Evolutionary conservation across 1,140 invertebrate genomes (phyloP), one percentile per base, ranked within the genome.

Genomic region (Phortica variegata): DNA sequence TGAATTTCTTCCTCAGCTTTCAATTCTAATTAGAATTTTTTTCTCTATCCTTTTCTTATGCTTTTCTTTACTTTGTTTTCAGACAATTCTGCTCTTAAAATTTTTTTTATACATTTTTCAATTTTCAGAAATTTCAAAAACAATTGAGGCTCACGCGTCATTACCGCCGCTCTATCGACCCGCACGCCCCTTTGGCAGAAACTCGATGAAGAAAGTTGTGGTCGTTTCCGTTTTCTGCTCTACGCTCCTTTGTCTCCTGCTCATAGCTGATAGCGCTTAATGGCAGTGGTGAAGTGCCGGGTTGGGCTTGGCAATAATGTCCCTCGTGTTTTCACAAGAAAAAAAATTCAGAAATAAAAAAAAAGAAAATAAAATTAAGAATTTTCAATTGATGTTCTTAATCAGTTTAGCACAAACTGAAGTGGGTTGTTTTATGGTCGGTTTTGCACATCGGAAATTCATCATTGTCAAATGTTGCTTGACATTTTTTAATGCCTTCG

Each of bases 391-490:
- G 62, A 68, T 66, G 63, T 68, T 57, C 65, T 60, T 68, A 68
- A 68, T 68, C 63, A 68, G 63, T 68, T 68, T 68, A 68, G 65
- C 61, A 53, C 66, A 44, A 56, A 52, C 20, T 23, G 20, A 18
- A 2, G 46, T 42, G 63, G 63, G 50, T 66, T 58, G 54, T 45
- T n/a, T n/a, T n/a, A n/a, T n/a, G n/a, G n/a, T n/a, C n/a, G n/a
- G n/a, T n/a, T n/a, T n/a, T 66, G 15, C 51, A 47, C 53, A 42
- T 31, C 17, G 61, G 39, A 62, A 52, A 66, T 66, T 66, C 63
- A 66, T 66, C 63, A 66, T 66, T 66, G 63, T 66, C 63, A 66
- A 68, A 58, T 54, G 57, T 54, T 56, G 62, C 56, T 63, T 68
- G 63, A 66, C 62, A 68, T 68, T 66, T 60, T 61, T 51, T 54